Conservation (phyloP, 2,888 invertebrate genomes). For the Acanthosepion lycidas region DNA sequence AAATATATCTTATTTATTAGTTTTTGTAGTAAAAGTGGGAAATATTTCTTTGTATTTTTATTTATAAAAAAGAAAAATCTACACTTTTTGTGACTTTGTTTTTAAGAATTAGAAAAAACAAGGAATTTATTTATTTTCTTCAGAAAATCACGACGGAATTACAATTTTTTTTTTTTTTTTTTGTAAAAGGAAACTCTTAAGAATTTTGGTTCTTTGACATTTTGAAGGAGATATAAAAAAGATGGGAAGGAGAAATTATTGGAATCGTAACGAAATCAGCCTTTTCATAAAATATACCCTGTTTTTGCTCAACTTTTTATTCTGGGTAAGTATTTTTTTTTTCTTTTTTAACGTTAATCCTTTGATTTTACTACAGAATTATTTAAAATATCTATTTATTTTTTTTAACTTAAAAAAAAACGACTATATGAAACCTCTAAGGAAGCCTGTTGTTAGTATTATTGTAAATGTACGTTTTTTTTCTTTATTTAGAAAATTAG, state of each 20-base stretch:
- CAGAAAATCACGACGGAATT: not conserved
- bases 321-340: not conserved
- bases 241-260: not conserved
- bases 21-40: too few relatives aligned
- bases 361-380: not conserved
- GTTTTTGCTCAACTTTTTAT: conserved; percentile 39
- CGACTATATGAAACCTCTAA: not conserved
- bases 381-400: not conserved
- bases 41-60: too few relatives aligned
- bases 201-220: too few relatives aligned
- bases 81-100: too few relatives aligned
- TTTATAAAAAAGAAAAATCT: too few relatives aligned
- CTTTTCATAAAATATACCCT: conserved; percentile 39
- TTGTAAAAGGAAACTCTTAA: not conserved
- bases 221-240: not conserved
- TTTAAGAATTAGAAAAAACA: too few relatives aligned
- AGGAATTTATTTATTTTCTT: not conserved
- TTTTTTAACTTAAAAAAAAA: not conserved
- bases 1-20: too few relatives aligned
- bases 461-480: not conserved
- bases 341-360: not conserved
- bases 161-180: not conserved
- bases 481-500: not conserved
- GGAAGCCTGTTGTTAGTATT: not conserved
- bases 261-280: conserved; percentile 37